Base-by-base conservation (phyloP, 2,888 invertebrate species). In the Epistrophe grossulariae region DNA sequence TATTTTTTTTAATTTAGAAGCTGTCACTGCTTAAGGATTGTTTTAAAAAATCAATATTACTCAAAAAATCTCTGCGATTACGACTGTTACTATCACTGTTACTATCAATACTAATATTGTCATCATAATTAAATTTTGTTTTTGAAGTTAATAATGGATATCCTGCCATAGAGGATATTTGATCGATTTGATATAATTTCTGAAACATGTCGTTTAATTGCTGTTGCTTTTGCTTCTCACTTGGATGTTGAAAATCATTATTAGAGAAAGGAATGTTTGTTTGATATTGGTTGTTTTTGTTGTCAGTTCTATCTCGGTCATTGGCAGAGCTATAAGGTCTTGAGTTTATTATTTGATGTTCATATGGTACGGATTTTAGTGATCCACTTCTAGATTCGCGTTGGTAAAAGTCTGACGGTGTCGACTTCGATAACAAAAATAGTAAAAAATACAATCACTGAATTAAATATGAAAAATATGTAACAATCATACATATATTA, bases 351-450 rank as follows among this genome's bases (percentile, higher is more conserved):
- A 17, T 19, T 59, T 40, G 70, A 19, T 60, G 55, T 40, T 57
- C 24, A 3, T 50, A 70, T 17, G 48, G 31, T 28, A 45, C 13
- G 5, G 71, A 31, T 24, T 31, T 50, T 2, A 4, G 7, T 19
- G 50, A 52, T 1, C 68, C 71, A 24, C 19, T 83, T 48, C 87
- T 71, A 19, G 79, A 48, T 38, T 83, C 83, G 7, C 87, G 73
- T 70, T 87, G 87, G 24, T 87, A 87, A 31, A 31, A 83, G 40
- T 87, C 87, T 9, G 87, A 70, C 15, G 85, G 83, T 2, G 83
- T 52, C 15, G 87, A 83, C 87, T 87, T 78, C 1, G n/a, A 28
- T 9, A 31, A 43, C 6, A 19, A 17, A 72, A 73, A 24, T 17
- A 57, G 40, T 11, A 2, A 31, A 38, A 35, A 35, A 35, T 0